These are phyloP conservation scores for Leptogaster cylindrica DNA, from an alignment of 2,888 invertebrate genomes.

Conservation along the genomic window DNA sequence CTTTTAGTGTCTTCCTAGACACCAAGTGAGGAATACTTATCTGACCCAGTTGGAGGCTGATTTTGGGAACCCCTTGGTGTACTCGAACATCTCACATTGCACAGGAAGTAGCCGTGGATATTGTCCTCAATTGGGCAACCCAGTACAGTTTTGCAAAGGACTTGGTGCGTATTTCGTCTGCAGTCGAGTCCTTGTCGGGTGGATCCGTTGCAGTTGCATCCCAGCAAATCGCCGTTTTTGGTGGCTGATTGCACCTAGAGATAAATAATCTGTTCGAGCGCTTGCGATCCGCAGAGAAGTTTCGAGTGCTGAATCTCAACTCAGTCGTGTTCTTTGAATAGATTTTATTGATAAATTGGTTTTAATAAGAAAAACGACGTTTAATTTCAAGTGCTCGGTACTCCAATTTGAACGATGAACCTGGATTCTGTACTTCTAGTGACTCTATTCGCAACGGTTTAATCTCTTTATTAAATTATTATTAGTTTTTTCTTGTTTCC, in stretches of 20 bases:
- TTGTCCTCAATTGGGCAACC: too few relatives aligned
- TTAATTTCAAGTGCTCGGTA: slow-evolving; percentile 56
- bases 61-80: too few relatives aligned
- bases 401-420: slow-evolving; percentile 43
- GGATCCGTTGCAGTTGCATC: too few relatives aligned
- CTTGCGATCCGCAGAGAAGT: background rate
- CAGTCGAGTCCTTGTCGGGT: background rate
- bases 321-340: slow-evolving; percentile 48
- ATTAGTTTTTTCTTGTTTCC: background rate
- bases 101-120: too few relatives aligned
- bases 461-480: background rate
- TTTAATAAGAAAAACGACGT: slow-evolving; percentile 60
- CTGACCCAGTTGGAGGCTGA: too few relatives aligned
- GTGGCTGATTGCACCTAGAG: too few relatives aligned
- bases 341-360: slow-evolving; percentile 61
- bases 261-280: too few relatives aligned
- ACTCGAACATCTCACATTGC: too few relatives aligned
- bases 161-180: background rate
- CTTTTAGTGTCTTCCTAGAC: slow-evolving; percentile 41
- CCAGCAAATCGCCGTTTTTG: too few relatives aligned
- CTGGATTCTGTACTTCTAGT: slow-evolving; percentile 35
- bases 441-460: background rate
- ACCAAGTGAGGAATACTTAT: slow-evolving; percentile 34
- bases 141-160: too few relatives aligned
- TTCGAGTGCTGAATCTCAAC: slow-evolving; percentile 14